Percentiles rank a stretch among this genome's conserved stretches.
Evolutionary conservation across 2,888 invertebrate species (phyloP).

Genomic region (Diogma glabrata): DNA sequence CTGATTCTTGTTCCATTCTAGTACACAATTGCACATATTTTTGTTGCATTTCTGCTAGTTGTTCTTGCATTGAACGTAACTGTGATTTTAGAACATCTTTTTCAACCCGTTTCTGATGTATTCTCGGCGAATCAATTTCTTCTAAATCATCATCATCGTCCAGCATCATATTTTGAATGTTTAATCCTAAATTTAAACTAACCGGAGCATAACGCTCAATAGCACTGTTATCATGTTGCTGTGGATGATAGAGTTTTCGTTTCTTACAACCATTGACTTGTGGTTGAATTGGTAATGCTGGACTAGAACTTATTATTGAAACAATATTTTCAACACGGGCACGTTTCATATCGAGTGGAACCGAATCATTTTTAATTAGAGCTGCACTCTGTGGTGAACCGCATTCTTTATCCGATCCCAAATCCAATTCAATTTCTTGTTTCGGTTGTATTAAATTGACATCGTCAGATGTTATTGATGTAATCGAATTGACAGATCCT

Average conservation of each 20-base stretch:
- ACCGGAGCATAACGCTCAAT: slow-evolving; percentile 47
- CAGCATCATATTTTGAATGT: slow-evolving; percentile 44
- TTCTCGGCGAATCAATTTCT: slow-evolving; percentile 61
- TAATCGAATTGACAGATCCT: slow-evolving; percentile 41
- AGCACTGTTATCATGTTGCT: slow-evolving; percentile 68
- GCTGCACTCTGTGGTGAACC: slow-evolving; percentile 24
- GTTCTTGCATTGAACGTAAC: slow-evolving; percentile 76
- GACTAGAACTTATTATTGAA: slow-evolving; percentile 83
- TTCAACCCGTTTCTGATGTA: slow-evolving; percentile 74
- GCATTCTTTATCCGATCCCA: slow-evolving; percentile 43
- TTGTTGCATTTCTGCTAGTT: slow-evolving; percentile 83
- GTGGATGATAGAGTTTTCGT: slow-evolving; percentile 89
- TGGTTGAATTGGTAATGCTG: slow-evolving; percentile 53
- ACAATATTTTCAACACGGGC: slow-evolving; percentile 93
- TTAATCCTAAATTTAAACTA: slow-evolving; percentile 45
- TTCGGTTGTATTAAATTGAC: slow-evolving; percentile 46
- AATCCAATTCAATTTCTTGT: slow-evolving; percentile 52
- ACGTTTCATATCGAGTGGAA: slow-evolving; percentile 74
- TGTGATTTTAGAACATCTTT: slow-evolving; percentile 79
- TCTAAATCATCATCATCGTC: slow-evolving; percentile 68
- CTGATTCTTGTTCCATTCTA: slow-evolving; percentile 68
- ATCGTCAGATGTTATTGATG: slow-evolving; percentile 41
- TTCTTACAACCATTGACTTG: slow-evolving; percentile 85
- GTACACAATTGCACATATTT: slow-evolving; percentile 80
- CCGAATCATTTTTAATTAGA: slow-evolving; percentile 36